Evolutionary conservation across 2,888 invertebrate genomes (phyloP), one percentile per base, ranked within the genome.

Genomic region (Macrosoma leucophasiata): DNA sequence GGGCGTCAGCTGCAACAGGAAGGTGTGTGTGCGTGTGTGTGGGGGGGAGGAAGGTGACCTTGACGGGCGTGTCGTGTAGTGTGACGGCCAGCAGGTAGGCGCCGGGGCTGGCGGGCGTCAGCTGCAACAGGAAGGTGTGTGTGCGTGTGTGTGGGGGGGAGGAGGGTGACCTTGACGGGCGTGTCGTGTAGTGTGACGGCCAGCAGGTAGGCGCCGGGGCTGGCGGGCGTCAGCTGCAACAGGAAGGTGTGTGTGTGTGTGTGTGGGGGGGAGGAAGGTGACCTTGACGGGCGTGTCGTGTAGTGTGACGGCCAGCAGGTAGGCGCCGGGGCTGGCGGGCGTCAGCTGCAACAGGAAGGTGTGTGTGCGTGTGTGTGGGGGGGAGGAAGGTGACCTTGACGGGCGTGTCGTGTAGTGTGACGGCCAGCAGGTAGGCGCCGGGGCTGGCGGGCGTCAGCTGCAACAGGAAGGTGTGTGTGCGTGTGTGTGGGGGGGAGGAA

Each of bases 241-340:
- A 68, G 54, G 62, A 90, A 91, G 13, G 87, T 84, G 21, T n/a
- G n/a, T n/a, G n/a, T n/a, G n/a, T n/a, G n/a, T n/a, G n/a, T n/a
- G n/a, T n/a, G n/a, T n/a, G n/a, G n/a, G n/a, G n/a, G n/a, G n/a
- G n/a, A n/a, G n/a, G n/a, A n/a, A n/a, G n/a, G n/a, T n/a, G 36
- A 90, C 91, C 75, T 90, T 89, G 10, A 92, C 88, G 11, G 88
- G 88, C 36, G 87, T 87, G 28, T 88, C 89, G 48, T 89, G 87
- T 2, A 91, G 75, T 3, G 81, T 86, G 30, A 91, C 82, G 7
- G 87, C 87, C 5, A 91, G 64, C 18, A 87, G 64, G 26, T 91
- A 75, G 0, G 87, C 86, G 3, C 91, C 91, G 10, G 90, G 86
- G 1, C 86, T 77, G 44, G 88, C 87, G 1, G 91, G 89, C 2